A percentile compares a stretch with the other conserved stretches of the same genome.
phyloP scores from a whole-genome alignment of 2,797 vertebrate genomes.

The Sternarchorhynchus goeldii region DNA sequence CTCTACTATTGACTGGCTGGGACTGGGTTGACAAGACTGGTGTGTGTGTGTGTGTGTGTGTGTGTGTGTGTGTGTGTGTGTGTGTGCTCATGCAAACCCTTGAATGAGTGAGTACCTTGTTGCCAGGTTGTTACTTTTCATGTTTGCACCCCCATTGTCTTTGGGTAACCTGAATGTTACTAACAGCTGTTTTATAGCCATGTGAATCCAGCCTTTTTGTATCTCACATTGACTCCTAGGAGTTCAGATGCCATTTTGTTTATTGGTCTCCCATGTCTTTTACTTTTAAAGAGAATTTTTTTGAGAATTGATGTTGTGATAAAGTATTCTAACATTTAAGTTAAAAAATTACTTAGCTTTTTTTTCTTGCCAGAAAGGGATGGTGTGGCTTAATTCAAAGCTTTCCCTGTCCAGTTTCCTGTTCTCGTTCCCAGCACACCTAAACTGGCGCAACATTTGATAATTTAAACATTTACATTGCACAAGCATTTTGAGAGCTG shows the following conservation, averaged over 20 bases:
- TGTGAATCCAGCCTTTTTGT: neutral
- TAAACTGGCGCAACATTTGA: neutral
- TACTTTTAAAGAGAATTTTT: constrained; percentile 6
- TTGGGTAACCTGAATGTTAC: constrained; percentile 4
- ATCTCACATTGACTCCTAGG: neutral
- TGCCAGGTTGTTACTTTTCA: constrained; percentile 15
- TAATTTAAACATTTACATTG: no score
- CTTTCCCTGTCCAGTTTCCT: neutral
- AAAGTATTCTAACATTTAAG: constrained; percentile 9
- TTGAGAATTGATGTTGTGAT: constrained; percentile 8
- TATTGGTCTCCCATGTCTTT: neutral
- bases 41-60: constrained; percentile 25
- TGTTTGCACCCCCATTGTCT: constrained; percentile 34
- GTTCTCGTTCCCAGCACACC: no score
- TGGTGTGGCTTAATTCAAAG: neutral
- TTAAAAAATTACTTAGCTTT: neutral
- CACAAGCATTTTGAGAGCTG: no score
- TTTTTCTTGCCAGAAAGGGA: neutral
- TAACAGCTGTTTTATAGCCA: neutral
- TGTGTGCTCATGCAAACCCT: neutral
- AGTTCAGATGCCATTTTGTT: neutral
- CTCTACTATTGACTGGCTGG: constrained; percentile 18
- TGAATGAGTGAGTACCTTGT: neutral
- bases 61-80: constrained; percentile 22
- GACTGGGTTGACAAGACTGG: constrained; percentile 10